A percentile compares a stretch with the other conserved stretches of the same genome.
Evolutionary conservation across 2,113 vertebrate species (phyloP).

Genomic region (Odocoileus virginianus): DNA sequence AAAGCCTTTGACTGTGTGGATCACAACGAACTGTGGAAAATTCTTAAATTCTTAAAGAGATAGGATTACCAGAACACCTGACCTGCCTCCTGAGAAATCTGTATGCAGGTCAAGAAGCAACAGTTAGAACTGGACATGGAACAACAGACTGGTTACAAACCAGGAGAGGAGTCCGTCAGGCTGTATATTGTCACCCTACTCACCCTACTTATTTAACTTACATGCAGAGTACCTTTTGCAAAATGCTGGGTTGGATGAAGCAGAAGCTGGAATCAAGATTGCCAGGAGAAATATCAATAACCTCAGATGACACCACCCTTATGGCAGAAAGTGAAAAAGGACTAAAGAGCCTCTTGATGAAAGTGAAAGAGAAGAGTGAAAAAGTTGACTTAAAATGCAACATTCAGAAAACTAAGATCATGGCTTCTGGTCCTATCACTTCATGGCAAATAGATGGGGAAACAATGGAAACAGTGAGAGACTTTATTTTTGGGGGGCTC

Average conservation of each 20-base stretch:
- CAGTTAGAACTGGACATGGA: no score
- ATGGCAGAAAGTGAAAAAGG: neutral
- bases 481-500: neutral
- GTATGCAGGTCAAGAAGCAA: no score
- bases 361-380: neutral
- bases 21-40: no score
- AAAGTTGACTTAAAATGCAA: neutral
- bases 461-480: neutral
- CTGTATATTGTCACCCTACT: no score
- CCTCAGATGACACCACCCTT: neutral
- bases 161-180: no score
- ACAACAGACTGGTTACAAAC: no score
- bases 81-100: no score
- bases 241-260: neutral
- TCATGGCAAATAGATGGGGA: neutral
- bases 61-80: no score
- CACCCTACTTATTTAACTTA: no score
- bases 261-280: neutral
- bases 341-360: neutral
- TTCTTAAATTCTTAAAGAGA: no score
- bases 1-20: no score
- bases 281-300: neutral
- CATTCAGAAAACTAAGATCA: neutral
- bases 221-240: neutral
- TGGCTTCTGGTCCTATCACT: neutral